Evolutionary conservation across 2,797 vertebrate species (phyloP), one percentile per base, ranked within the genome.

Genomic region (Lagorchestes hirsutus): DNA sequence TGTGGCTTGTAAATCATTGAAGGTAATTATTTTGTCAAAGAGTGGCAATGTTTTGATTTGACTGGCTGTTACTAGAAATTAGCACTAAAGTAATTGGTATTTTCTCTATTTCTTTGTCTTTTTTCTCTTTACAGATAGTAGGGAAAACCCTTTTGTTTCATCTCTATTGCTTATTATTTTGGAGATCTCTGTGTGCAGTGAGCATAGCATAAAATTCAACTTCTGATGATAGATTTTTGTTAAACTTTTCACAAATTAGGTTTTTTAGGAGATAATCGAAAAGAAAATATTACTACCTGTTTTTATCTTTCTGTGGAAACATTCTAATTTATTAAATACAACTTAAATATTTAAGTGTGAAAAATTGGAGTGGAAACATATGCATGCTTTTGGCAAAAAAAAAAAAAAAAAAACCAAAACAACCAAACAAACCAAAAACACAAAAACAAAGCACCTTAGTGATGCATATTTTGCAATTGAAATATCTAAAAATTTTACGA

Each of bases 241-340:
- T 97, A 96, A 96, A 96, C 96, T 92, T 54, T 55, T 74, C 91
- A 94, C 91, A 96, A 50, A 24, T 93, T 27, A 50, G 24, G 9
- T 96, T 97, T 94, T n/a, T 95, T 96, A 55, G 57, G 5, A 59
- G 13, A 40, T 74, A 94, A n/a, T 90, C 93, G 91, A 74, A 96
- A 93, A 87, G 62, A 93, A 56, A 91, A 57, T 97, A 91, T 29
- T 93, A 93, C 29, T n/a, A 28, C 93, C 94, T 29, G 46, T 91
- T 97, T 82, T 97, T 97, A 93, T 62, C 97, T 96, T 96, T 95
- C 40, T 54, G 91, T 93, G 95, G 40, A 1, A 93, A 4, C 59
- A 3, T 96, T 96, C 91, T 96, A 82, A 87, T 74, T 90, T 96
- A 92, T 97, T 95, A 90, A 94, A 95, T 93, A 16, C 90, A 94